Evolutionary conservation across 2,888 invertebrate species (phyloP).

Genomic region (Latheticus oryzae): DNA sequence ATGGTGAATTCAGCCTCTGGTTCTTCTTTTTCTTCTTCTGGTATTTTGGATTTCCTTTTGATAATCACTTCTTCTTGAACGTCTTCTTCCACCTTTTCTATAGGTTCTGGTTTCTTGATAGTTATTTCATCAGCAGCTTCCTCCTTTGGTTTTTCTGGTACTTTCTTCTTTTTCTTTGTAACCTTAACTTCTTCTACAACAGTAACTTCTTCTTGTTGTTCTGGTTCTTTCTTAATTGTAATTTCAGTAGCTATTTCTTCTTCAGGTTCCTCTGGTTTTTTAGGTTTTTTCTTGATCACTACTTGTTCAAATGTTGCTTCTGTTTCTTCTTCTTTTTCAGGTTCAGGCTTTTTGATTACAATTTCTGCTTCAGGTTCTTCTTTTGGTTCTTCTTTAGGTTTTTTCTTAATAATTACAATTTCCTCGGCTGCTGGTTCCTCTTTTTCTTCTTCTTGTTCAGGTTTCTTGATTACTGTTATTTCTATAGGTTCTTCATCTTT

Average conservation of each 20-base stretch:
- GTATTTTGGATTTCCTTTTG: constrained; percentile 44
- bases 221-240: constrained; percentile 63
- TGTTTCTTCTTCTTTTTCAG: constrained; percentile 50
- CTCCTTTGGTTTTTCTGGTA: constrained; percentile 45
- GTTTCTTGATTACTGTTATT: constrained; percentile 20
- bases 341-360: constrained; percentile 57
- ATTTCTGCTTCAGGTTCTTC: constrained; percentile 67
- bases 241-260: constrained; percentile 61
- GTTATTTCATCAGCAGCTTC: constrained; percentile 72
- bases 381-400: constrained; percentile 44
- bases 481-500: constrained; percentile 21
- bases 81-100: constrained; percentile 51
- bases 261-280: constrained; percentile 45
- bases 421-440: constrained; percentile 28
- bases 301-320: constrained; percentile 46
- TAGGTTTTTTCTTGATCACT: constrained; percentile 44
- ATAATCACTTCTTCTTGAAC: constrained; percentile 50
- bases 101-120: constrained; percentile 59
- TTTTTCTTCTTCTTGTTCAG: constrained; percentile 44
- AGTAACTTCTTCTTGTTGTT: constrained; percentile 49
- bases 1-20: constrained; percentile 74
- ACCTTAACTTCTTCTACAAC: constrained; percentile 33
- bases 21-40: constrained; percentile 66
- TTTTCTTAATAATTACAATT: constrained; percentile 47
- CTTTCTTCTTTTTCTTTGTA: constrained; percentile 42